Base-by-base conservation (phyloP, 2,113 vertebrate genomes). In the Carassius carassius region DNA sequence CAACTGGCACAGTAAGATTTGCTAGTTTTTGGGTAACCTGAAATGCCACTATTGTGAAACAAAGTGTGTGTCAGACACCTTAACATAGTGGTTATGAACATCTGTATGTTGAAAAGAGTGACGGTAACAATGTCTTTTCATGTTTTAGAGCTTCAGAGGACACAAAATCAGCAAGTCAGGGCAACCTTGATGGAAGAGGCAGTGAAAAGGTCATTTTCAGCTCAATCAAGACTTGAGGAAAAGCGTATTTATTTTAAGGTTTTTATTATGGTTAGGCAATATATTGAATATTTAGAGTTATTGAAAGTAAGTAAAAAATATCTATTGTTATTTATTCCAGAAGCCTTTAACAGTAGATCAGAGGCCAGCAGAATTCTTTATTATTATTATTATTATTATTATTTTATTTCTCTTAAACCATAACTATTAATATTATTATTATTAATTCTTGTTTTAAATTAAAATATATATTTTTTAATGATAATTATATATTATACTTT, bases 121-220 rank as follows among this genome's bases (percentile, higher is more conserved):
- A 74, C 16, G 11, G 70, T 54, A 54, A 76, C 7, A 41, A 37
- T 72, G 17, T 58, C 2, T n/a, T 82, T 16, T 82, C 1, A 25
- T 58, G 80, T 72, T 56, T 82, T 25, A 82, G 80, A 69, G 54
- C 14, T 80, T 47, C 62, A 58, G 78, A 51, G 10, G 84, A 92
- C 60, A 90, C 93, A 17, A 96, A 94, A 86, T 94, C 94, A 35
- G 94, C 90, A 89, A 96, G 95, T 84, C 93, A 95, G 87, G 95
- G 93, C 54, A 95, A 93, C 84, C 85, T 96, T 90, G 95, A 96
- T 70, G 95, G 89, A 84, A 94, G 93, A 67, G 67, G 89, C 2
- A 91, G 90, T 14, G 95, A 97, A 56, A 91, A 69, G 96, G 96
- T 98, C 86, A 81, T 92, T 41, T 49, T 82, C 17, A 60, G 32